phyloP scores from a whole-genome alignment of 2,113 vertebrate genomes.

The Oncorhynchus kisutch region DNA sequence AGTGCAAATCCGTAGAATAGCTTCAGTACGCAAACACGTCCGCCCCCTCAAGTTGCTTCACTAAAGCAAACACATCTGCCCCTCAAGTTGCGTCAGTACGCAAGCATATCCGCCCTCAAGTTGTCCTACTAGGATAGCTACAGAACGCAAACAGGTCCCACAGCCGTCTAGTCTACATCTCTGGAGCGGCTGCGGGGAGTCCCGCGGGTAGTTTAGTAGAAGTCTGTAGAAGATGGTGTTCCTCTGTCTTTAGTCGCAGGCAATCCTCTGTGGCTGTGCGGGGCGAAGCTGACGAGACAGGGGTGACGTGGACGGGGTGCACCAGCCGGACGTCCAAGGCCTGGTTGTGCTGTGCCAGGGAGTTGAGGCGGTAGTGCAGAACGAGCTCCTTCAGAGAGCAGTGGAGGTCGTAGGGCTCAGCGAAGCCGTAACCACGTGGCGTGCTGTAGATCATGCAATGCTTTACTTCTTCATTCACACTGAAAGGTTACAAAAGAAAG shows the following conservation, averaged over 20 bases:
- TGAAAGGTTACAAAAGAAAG: slow-evolving; percentile 60
- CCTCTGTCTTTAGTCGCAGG: slow-evolving; percentile 79
- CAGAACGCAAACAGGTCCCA: slow-evolving; percentile 52
- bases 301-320: slow-evolving; percentile 85
- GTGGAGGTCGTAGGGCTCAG: slow-evolving; percentile 93
- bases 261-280: neutral
- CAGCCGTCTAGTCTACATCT: slow-evolving; percentile 57
- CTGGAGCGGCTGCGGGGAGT: slow-evolving; percentile 64
- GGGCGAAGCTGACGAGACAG: slow-evolving; percentile 71
- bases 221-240: slow-evolving; percentile 74
- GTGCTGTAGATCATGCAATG: slow-evolving; percentile 97
- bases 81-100: slow-evolving; percentile 60
- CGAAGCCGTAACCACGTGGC: slow-evolving; percentile 89
- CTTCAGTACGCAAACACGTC: too few relatives aligned
- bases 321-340: slow-evolving; percentile 92
- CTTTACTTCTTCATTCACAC: slow-evolving; percentile 91
- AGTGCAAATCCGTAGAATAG: slow-evolving; percentile 57
- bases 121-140: slow-evolving; percentile 8
- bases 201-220: slow-evolving; percentile 64
- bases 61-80: slow-evolving; percentile 40
- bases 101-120: slow-evolving; percentile 52
- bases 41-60: slow-evolving; percentile 56
- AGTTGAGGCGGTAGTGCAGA: slow-evolving; percentile 94
- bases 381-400: slow-evolving; percentile 92
- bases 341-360: slow-evolving; percentile 93